Base-by-base conservation (phyloP, 2,113 vertebrate species). In the Silurus glanis region DNA sequence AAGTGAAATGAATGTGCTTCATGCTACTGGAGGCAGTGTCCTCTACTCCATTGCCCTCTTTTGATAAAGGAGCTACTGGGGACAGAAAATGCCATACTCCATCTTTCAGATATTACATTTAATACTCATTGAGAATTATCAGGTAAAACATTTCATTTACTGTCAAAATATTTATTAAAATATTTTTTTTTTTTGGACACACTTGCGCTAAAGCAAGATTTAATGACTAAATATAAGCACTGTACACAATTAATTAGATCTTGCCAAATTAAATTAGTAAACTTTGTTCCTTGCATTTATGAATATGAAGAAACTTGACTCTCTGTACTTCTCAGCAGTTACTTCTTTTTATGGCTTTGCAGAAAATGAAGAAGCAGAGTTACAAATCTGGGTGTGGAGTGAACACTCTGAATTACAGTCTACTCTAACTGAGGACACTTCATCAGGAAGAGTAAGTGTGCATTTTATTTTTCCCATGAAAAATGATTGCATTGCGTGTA, bases 221-320 rank as follows among this genome's bases (percentile, higher is more conserved):
- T 6, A 16, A 4, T 17, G n/a, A 28, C 51, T 25, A 53, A 53
- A 64, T 49, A 10, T 49, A 8, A 64, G 13, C 2, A 69, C 51
- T 10, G n/a, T 82, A 66, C 7, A 82, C 28, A 53, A 69, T 55
- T n/a, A 80, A 28, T 80, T 80, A 83, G 49, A 55, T 13, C n/a
- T 59, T 28, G 13, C 69, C 19, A 19, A n/a, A 8, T 59, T 7
- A 83, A 67, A 1, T 72, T 59, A 47, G 17, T 21, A 25, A 64
- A 16, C 17, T 72, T 58, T 56, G 53, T 53, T 53, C 17, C 12
- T 69, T 83, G 28, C 6, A 59, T 37, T 19, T 82, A n/a, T 16
- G 10, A n/a, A 64, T 58, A 64, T 58, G 28, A 25, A 47, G n/a
- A 14, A 53, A 53, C 23, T 49, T 82, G 45, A 49, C 45, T 53